Evolutionary conservation across 2,797 vertebrate species (phyloP), one percentile per base, ranked within the genome.

Genomic region (Basileuterus tristriatus): DNA sequence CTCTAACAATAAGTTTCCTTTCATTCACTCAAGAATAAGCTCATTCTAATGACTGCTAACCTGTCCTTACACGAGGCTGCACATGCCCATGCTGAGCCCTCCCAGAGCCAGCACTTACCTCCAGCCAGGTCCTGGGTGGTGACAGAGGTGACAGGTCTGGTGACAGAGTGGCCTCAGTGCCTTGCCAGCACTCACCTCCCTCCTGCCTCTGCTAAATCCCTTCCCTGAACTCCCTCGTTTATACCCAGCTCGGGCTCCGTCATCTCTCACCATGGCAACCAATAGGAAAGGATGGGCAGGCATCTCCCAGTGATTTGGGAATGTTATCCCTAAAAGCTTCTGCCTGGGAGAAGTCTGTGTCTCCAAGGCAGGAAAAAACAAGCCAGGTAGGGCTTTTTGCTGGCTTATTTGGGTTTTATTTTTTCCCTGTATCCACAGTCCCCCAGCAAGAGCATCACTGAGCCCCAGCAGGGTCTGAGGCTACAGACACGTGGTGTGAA

Each of bases 241-340:
- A 97, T 97, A 98, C 88, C 96, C 91, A 1, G 89, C 96, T 91
- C 64, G 27, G 94, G 93, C 96, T 94, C 96, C 97, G 93, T 97
- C 98, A 98, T 97, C 97, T 87, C 93, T 98, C 97, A 93, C 98
- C 98, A 98, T 98, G 95, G 97, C 97, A 98, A 98, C 98, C 97
- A 94, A 64, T 89, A 91, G 80, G 93, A 93, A 96, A 93, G 90
- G 94, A 94, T 96, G 96, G 72, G 94, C 94, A 96, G 8, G 90
- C 74, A 64, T 93, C 83, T 96, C 83, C 3, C 1, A 92, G 88
- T 79, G 87, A 95, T 91, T 90, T 93, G 62, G 96, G 87, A 76
- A 53, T 62, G 63, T 71, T 95, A 50, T 58, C 77, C 93, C 68
- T 84, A 85, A 93, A 95, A 92, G 64, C 96, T 86, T 68, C 47